phyloP scores from a whole-genome alignment of 2,113 vertebrate species.

The Urocolius indicus region DNA sequence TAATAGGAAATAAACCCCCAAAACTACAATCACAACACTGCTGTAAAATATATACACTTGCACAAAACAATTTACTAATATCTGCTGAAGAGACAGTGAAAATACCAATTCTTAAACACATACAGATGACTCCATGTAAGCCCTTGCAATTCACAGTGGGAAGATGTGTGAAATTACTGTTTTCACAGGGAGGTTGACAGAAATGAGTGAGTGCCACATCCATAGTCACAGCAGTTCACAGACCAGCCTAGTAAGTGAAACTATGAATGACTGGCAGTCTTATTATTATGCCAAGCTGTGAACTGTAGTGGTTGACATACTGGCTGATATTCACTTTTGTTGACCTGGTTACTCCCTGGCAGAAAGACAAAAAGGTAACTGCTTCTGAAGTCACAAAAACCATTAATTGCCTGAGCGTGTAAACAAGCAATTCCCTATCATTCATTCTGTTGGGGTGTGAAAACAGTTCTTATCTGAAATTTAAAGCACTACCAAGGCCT shows the following conservation, averaged over 20 bases:
- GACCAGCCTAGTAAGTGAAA: neutral
- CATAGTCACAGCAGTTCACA: neutral
- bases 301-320: neutral
- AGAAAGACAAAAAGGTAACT: neutral
- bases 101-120: neutral
- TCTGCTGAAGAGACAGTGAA: neutral
- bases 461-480: neutral
- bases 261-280: neutral
- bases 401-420: rapidly evolving
- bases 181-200: neutral
- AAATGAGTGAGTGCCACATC: neutral
- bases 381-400: neutral
- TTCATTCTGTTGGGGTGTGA: neutral
- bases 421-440: neutral
- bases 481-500: neutral
- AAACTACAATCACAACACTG: neutral
- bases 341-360: neutral
- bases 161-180: neutral
- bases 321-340: neutral
- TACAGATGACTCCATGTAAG: neutral
- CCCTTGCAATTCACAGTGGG: neutral
- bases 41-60: neutral
- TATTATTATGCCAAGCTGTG: neutral
- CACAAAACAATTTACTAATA: neutral
- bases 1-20: neutral